Base-by-base conservation (phyloP, 2,797 vertebrate genomes). In the Sebastes kiyomatsui region DNA sequence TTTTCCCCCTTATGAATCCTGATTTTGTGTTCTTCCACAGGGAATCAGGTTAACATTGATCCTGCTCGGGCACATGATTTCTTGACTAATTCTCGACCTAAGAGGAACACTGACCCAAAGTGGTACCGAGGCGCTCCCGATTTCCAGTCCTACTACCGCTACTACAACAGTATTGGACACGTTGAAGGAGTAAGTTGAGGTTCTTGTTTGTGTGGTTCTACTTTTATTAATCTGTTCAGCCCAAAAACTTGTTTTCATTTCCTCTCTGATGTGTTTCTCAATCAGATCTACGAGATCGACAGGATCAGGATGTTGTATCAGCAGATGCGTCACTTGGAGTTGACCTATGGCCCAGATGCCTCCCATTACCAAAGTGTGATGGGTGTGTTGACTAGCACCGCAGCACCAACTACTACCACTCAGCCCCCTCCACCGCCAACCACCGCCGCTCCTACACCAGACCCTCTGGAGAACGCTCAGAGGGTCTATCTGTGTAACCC, bases 121-220 rank as follows among this genome's bases (percentile, higher is more conserved):
- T 96, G 96, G 96, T 88, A 95, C 83, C 67, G 82, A 42, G 77
- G 81, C n/a, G 81, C 72, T 20, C 95, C 95, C 2, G 94, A 96
- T 71, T 96, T 96, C 80, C 95, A 96, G 89, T 94, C 95, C 52
- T 96, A 96, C 85, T 96, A 96, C 81, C 92, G 93, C 30, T 96
- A 90, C 88, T 96, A 96, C 86, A 96, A 86, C 92, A 96, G 94
- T 80, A 96, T 96, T 8, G 96, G 95, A 3, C 95, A 96, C 84
- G 79, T 75, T n/a, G 95, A 96, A 76, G 96, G 95, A 72, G 96
- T 96, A 78, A 88, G 93, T 75, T 62, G 6, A 27, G 3, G 16
- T 67, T 56, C 3, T 22, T 12, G 55, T 9, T 46, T 14, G 14
- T 62, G 6, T 30, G 14, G 6, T 14, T 59, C 1, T 42, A 25